phyloP scores from a whole-genome alignment of 2,113 vertebrate genomes.

The Ammodytes marinus region DNA sequence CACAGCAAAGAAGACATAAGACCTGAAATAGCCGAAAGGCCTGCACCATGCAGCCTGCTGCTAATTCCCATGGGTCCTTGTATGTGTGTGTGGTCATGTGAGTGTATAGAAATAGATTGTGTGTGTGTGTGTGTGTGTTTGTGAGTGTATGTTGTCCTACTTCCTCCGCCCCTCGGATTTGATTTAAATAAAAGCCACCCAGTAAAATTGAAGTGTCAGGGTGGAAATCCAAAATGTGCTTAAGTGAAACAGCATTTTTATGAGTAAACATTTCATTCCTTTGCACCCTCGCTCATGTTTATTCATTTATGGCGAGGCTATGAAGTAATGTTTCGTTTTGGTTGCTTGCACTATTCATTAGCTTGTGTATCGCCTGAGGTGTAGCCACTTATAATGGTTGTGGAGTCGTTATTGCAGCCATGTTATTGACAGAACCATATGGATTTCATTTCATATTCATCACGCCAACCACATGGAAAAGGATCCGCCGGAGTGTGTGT shows the following conservation, averaged over 20 bases:
- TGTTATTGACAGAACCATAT: slow-evolving; percentile 72
- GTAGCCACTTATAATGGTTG: slow-evolving; percentile 66
- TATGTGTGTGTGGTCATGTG: slow-evolving; percentile 59
- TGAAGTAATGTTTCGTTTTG: slow-evolving; percentile 72
- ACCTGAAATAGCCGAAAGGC: slow-evolving; percentile 80
- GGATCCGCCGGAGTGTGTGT: slow-evolving; percentile 11
- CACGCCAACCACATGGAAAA: slow-evolving; percentile 12
- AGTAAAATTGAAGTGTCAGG: slow-evolving; percentile 72
- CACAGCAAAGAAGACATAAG: slow-evolving; percentile 63
- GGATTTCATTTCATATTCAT: slow-evolving; percentile 76
- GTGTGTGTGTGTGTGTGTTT: slow-evolving; percentile 30
- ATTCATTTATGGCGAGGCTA: slow-evolving; percentile 70
- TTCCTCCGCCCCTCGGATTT: slow-evolving; percentile 43
- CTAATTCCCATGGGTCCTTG: slow-evolving; percentile 74
- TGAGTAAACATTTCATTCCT: slow-evolving; percentile 72
- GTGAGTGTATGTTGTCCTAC: slow-evolving; percentile 40
- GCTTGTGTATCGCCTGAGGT: slow-evolving; percentile 67
- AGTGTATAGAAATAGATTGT: slow-evolving; percentile 50
- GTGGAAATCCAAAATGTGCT: slow-evolving; percentile 69
- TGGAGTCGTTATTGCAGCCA: slow-evolving; percentile 53
- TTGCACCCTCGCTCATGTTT: slow-evolving; percentile 68
- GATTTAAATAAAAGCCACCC: slow-evolving; percentile 73
- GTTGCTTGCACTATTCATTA: slow-evolving; percentile 81
- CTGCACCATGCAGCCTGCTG: slow-evolving; percentile 66
- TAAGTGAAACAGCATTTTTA: slow-evolving; percentile 70